These are phyloP conservation scores for Acanthosepion lycidas DNA, from an alignment of 2,888 invertebrate genomes.

Conservation along the genomic window DNA sequence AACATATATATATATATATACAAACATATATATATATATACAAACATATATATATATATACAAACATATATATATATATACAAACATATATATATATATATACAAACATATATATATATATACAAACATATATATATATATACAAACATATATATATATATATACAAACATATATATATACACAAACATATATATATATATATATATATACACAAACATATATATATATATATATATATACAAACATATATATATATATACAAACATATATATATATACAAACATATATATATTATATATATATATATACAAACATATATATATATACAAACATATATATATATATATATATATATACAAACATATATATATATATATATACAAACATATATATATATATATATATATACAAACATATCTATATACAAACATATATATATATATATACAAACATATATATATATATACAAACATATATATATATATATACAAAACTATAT, in stretches of 20 bases:
- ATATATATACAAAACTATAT: no score
- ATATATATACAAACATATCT: no score
- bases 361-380: no score
- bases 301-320: not conserved
- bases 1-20: not conserved
- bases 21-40: not conserved
- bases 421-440: no score
- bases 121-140: not conserved
- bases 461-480: no score
- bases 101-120: not conserved
- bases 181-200: not conserved
- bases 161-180: not conserved
- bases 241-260: not conserved
- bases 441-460: no score
- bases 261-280: not conserved
- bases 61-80: not conserved
- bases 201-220: not conserved
- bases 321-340: not conserved
- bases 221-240: not conserved
- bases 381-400: no score
- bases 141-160: not conserved
- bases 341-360: not conserved
- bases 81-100: not conserved
- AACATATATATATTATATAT: not conserved
- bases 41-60: not conserved